Percentiles rank a stretch among this genome's conserved stretches.
These are phyloP conservation scores for Xenops minutus DNA, from an alignment of 2,797 vertebrate species.

Conservation along the genomic window DNA sequence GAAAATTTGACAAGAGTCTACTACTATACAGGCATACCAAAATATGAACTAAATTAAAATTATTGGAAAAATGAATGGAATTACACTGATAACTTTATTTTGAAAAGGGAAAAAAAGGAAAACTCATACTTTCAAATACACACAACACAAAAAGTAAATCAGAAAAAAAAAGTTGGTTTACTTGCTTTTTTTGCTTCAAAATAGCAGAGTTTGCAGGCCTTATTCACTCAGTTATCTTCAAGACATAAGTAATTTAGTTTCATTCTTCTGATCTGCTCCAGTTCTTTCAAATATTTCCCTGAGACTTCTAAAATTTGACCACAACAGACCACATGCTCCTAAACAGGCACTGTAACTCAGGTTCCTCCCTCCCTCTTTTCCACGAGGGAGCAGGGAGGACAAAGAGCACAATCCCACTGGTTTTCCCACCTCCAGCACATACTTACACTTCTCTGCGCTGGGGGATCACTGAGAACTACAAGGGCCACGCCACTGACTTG, in stretches of 20 bases:
- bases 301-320: neutral
- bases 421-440: neutral
- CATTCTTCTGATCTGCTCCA: conserved; percentile 7
- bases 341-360: neutral
- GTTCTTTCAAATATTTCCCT: conserved; percentile 1
- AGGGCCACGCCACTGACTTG: neutral
- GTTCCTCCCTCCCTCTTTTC: neutral
- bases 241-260: neutral
- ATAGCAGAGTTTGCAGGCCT: conserved; percentile 7
- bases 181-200: conserved; percentile 29
- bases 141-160: neutral
- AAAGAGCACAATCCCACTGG: neutral
- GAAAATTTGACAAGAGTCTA: neutral
- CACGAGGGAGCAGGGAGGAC: neutral
- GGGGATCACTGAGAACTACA: neutral
- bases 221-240: conserved; percentile 19
- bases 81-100: neutral
- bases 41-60: neutral
- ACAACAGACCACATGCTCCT: neutral
- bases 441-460: neutral
- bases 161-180: neutral
- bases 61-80: neutral
- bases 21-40: neutral
- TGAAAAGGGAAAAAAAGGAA: neutral
- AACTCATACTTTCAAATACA: neutral